phyloP scores from a whole-genome alignment of 2,888 invertebrate genomes.

The Nomada hirtipes region DNA sequence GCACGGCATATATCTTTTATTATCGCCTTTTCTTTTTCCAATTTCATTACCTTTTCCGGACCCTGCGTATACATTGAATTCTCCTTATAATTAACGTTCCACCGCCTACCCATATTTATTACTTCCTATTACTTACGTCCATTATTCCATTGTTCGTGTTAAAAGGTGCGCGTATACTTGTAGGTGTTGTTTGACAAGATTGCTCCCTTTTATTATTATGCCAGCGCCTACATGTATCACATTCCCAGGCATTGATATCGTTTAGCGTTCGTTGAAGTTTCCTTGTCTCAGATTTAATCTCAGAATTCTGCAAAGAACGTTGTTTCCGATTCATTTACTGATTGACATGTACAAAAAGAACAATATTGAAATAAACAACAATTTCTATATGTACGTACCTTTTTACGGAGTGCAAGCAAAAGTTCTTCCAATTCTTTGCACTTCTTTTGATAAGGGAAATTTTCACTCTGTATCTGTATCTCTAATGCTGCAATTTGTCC shows the following conservation, averaged over 20 bases:
- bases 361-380: not conserved
- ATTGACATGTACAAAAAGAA: not conserved
- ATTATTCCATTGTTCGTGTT: conserved; percentile 73
- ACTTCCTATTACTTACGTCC: conserved; percentile 67
- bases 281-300: conserved; percentile 62
- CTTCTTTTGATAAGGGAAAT: conserved; percentile 77
- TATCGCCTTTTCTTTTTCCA: conserved; percentile 85
- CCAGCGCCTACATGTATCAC: conserved; percentile 68
- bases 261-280: conserved; percentile 68
- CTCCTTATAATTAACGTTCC: not conserved
- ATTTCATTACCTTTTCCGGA: conserved; percentile 82
- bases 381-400: conserved; percentile 24
- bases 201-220: conserved; percentile 72
- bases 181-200: conserved; percentile 72
- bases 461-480: conserved; percentile 76
- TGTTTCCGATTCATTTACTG: not conserved
- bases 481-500: conserved; percentile 78
- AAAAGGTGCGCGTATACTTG: conserved; percentile 63
- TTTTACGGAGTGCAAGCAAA: conserved; percentile 61
- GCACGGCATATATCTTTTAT: conserved; percentile 85
- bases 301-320: conserved; percentile 46
- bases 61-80: conserved; percentile 41
- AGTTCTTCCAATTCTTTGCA: conserved; percentile 77
- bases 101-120: not conserved
- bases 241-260: conserved; percentile 70